Evolutionary conservation across 2,797 vertebrate species (phyloP).

Genomic region (Octomys mimax): DNA sequence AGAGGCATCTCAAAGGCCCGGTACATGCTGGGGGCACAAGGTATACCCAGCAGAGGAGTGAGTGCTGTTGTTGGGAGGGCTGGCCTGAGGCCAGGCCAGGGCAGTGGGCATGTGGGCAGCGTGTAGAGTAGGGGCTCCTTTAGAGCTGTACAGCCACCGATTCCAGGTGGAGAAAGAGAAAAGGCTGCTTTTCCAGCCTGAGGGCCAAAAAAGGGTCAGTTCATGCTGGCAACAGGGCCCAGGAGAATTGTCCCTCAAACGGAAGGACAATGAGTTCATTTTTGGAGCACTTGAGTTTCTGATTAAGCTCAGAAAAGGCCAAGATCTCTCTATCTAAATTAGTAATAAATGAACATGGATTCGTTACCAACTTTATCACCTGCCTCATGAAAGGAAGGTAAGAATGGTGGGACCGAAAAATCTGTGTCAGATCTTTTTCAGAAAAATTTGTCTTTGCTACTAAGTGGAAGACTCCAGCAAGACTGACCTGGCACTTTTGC

Average conservation of each 20-base stretch:
- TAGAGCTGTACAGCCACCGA: background rate
- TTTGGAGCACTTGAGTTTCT: background rate
- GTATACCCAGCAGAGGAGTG: background rate
- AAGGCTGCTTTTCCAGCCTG: background rate
- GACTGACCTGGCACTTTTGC: background rate
- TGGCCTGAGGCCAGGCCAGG: background rate
- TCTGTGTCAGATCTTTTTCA: constrained; percentile 46
- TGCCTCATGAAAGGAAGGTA: constrained; percentile 60
- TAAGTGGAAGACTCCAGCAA: background rate
- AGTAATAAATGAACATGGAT: constrained; percentile 49
- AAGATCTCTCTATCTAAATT: background rate
- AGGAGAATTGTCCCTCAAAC: background rate
- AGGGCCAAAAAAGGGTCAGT: background rate
- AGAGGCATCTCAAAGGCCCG: background rate
- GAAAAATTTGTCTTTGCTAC: constrained; percentile 9
- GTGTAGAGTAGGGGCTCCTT: background rate
- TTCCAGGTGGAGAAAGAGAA: background rate
- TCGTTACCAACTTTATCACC: constrained; percentile 11
- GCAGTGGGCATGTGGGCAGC: background rate
- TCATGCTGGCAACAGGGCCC: accelerated
- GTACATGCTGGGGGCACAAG: background rate
- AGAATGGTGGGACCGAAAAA: background rate
- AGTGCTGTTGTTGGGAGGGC: background rate
- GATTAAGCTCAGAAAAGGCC: constrained; percentile 27
- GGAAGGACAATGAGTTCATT: background rate